Evolutionary conservation across 2,113 vertebrate species (phyloP).

Genomic region (Colossoma macropomum): DNA sequence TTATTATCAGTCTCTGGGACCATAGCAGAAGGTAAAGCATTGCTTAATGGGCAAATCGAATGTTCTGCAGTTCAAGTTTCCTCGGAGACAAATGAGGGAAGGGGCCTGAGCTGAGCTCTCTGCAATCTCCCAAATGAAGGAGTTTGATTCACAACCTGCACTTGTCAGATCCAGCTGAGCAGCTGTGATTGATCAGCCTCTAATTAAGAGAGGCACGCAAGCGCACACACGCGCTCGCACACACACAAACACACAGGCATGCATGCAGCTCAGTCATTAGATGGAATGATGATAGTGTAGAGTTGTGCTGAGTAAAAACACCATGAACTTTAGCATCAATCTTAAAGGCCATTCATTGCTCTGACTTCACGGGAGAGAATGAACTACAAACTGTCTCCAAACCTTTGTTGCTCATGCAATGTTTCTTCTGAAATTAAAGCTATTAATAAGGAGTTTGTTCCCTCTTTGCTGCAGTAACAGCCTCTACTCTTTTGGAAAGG

Average conservation of each 20-base stretch:
- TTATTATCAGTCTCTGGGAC: slow-evolving; percentile 11
- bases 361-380: slow-evolving; percentile 28
- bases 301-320: slow-evolving; percentile 36
- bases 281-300: slow-evolving; percentile 37
- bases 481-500: too few relatives aligned
- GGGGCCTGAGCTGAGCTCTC: background rate
- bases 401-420: too few relatives aligned
- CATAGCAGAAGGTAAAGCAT: slow-evolving; percentile 1
- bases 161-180: slow-evolving; percentile 61
- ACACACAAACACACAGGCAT: slow-evolving; percentile 19
- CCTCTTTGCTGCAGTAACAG: too few relatives aligned
- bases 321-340: slow-evolving; percentile 38
- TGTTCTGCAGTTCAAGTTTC: slow-evolving; percentile 19
- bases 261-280: slow-evolving; percentile 2
- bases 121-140: slow-evolving; percentile 36
- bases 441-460: too few relatives aligned
- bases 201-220: slow-evolving; percentile 48
- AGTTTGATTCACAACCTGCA: slow-evolving; percentile 47
- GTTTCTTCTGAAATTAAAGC: too few relatives aligned
- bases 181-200: slow-evolving; percentile 59
- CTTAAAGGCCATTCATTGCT: slow-evolving; percentile 38
- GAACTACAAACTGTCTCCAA: background rate
- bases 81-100: slow-evolving; percentile 14
- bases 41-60: slow-evolving; percentile 22
- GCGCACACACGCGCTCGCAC: slow-evolving; percentile 15